Conservation (phyloP, 2,888 invertebrate genomes). For the Heterodera filipjevi region DNA sequence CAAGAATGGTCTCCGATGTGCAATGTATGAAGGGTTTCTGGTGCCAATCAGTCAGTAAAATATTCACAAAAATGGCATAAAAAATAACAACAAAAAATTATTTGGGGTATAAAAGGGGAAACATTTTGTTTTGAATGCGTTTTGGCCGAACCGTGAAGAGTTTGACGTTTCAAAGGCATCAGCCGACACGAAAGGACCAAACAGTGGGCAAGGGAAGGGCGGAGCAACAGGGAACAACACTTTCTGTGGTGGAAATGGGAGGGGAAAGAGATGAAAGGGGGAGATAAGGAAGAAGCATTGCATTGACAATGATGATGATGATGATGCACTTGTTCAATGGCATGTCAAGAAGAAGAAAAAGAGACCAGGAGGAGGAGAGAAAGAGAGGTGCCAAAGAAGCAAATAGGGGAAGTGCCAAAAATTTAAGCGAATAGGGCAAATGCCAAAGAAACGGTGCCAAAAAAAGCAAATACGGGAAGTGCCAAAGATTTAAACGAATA, state of each 20-base stretch:
- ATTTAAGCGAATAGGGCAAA: no score
- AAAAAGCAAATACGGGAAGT: not conserved
- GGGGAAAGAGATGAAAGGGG: not conserved
- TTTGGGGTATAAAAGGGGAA: no score
- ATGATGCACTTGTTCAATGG: not conserved
- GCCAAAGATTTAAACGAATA: no score
- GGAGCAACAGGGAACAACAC: not conserved
- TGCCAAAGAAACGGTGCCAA: no score
- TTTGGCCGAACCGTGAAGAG: not conserved
- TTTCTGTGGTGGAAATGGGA: not conserved
- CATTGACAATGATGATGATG: no score
- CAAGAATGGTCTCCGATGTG: no score
- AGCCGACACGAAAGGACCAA: constrained; percentile 5
- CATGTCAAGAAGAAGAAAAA: not conserved
- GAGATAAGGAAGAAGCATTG: not conserved
- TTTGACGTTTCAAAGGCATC: constrained; percentile 8
- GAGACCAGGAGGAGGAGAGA: not conserved
- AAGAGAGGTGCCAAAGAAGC: not conserved
- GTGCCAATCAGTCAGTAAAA: no score
- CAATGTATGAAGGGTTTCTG: no score
- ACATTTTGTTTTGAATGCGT: no score
- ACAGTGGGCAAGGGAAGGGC: not conserved
- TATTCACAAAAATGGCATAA: no score
- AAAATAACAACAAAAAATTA: no score
- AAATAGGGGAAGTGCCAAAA: not conserved